Base-by-base conservation (phyloP, 2,888 invertebrate species). In the Myopa testacea region DNA sequence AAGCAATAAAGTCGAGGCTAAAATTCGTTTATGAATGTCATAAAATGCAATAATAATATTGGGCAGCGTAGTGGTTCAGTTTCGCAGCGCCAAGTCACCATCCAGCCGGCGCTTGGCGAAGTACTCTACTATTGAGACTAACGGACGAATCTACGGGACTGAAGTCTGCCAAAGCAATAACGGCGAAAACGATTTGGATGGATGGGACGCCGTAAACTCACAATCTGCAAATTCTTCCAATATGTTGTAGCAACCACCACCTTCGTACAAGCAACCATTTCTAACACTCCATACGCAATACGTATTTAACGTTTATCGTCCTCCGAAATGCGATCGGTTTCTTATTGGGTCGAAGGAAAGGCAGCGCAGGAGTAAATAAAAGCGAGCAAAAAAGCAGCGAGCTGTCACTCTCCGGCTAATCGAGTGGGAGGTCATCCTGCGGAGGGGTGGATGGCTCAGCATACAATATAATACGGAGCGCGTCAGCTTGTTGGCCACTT, bases 401-500 rank as follows among this genome's bases (percentile, higher is more conserved):
- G 19, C 69, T 19, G 19, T 34, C 55, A 26, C 60, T 68, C 37
- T 19, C 37, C 37, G 16, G 50, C 75, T 69, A 45, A 26, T 16
- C 55, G 71, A 14, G 63, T 14, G 55, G 50, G 67, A 52, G 70
- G 67, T 60, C 72, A 73, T 67, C 67, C 63, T 80, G 77, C 26
- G 19, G 52, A 69, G 60, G 68, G 68, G n/a, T 45, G 34, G 67
- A 40, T 50, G 67, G 37, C 37, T 8, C 60, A 58, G 16, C 60
- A 60, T 26, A 82, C 82, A 83, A 84, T 84, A 83, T 84, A 84
- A 86, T 84, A 85, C 84, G 83, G 84, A 81, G 84, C 85, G 87
- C 89, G 89, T 84, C 89, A 89, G 88, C 89, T 89, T 86, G 86
- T 84, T 84, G 86, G 86, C 88, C 89, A 89, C 88, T 89, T 89